Conservation (phyloP, 2,113 vertebrate species). For the Eulemur macaco region DNA sequence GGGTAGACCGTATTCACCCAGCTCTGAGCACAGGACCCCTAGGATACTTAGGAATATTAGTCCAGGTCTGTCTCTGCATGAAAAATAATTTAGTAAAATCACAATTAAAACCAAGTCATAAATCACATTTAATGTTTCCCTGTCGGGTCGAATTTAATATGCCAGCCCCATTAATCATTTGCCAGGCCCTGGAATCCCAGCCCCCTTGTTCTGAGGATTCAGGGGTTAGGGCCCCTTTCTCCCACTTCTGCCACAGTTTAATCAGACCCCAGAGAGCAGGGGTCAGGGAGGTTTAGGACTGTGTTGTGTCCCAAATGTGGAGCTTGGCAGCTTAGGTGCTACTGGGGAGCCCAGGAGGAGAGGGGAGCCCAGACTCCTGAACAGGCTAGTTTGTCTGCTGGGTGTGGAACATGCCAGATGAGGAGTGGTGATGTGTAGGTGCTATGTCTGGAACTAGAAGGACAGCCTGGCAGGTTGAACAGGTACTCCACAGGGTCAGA, state of each 20-base stretch:
- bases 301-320: not conserved
- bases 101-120: slow-evolving; percentile 78
- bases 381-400: not conserved
- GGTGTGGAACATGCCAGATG: not conserved
- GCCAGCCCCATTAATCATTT: slow-evolving; percentile 65
- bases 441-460: not conserved
- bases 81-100: slow-evolving; percentile 75
- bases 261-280: not conserved
- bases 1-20: not conserved
- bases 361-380: not conserved
- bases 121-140: slow-evolving; percentile 74
- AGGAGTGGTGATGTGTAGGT: fast-evolving
- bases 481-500: not conserved
- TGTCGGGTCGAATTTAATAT: slow-evolving; percentile 61
- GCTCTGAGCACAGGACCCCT: not conserved
- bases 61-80: slow-evolving; percentile 8
- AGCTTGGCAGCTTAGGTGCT: not conserved
- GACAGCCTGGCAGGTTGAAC: not conserved
- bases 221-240: not conserved
- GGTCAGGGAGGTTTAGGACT: not conserved
- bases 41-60: not conserved
- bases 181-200: slow-evolving; percentile 5
- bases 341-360: not conserved
- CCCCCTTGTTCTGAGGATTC: slow-evolving; percentile 12
- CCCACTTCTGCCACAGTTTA: not conserved